Conservation (phyloP, 2,113 vertebrate genomes). For the Oreotrochilus melanogaster region DNA sequence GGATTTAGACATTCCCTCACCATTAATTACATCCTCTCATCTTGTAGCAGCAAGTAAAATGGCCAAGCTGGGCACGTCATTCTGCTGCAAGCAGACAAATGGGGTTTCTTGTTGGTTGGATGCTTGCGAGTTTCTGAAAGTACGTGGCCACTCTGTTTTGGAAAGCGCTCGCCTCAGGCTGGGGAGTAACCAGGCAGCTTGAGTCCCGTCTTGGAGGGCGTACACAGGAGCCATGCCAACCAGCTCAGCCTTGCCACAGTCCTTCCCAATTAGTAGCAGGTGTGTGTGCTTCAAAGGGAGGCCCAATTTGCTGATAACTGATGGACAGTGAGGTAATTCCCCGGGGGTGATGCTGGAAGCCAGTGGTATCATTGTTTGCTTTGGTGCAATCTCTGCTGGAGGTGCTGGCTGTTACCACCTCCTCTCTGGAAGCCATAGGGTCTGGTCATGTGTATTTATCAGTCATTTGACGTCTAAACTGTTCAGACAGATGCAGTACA, state of each 20-base stretch:
- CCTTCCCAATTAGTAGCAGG: rapidly evolving
- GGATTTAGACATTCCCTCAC: slow-evolving; percentile 61
- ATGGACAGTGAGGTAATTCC: background rate
- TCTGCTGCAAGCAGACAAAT: background rate
- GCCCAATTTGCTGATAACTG: background rate
- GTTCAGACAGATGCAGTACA: background rate
- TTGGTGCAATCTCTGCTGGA: background rate
- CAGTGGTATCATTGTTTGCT: rapidly evolving
- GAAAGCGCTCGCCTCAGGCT: background rate
- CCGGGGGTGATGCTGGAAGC: background rate
- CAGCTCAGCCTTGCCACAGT: rapidly evolving
- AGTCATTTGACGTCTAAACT: background rate
- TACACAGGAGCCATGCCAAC: rapidly evolving
- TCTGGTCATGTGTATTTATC: background rate
- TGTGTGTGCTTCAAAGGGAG: background rate
- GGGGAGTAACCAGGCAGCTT: background rate
- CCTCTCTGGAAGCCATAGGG: background rate
- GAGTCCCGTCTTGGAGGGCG: rapidly evolving
- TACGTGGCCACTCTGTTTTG: background rate
- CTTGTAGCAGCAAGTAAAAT: background rate
- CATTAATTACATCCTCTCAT: slow-evolving; percentile 11
- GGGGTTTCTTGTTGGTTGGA: background rate
- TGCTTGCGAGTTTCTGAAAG: background rate
- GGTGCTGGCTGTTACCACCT: background rate
- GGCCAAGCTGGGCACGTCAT: background rate